phyloP scores from a whole-genome alignment of 2,797 vertebrate genomes.

The Rhinichthys osculus region DNA sequence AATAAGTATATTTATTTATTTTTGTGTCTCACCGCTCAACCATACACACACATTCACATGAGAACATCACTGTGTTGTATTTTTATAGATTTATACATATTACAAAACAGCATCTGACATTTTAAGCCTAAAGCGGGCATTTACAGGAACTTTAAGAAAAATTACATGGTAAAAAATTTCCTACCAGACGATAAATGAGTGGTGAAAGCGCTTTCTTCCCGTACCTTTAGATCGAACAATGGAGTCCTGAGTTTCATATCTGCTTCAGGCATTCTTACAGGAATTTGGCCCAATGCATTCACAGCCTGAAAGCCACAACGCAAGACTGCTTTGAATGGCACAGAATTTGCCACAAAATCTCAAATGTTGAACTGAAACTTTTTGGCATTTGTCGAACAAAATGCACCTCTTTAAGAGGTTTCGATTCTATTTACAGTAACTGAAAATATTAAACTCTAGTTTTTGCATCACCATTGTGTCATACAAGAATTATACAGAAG shows the following conservation, averaged over 20 bases:
- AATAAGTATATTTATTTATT: not conserved
- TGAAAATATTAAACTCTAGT: not conserved
- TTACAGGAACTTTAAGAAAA: slow-evolving; percentile 18
- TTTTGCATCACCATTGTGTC: not conserved
- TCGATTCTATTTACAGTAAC: not conserved
- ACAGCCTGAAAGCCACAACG: slow-evolving; percentile 66
- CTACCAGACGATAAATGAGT: not conserved
- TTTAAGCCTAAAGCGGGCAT: not conserved
- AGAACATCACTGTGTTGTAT: not conserved
- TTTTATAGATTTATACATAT: not conserved
- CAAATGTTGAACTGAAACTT: slow-evolving; percentile 19
- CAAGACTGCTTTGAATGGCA: not conserved
- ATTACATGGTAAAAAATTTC: not conserved
- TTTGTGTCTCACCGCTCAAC: not conserved
- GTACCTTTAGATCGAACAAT: slow-evolving; percentile 76
- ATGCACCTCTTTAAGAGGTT: not conserved
- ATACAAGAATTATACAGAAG: slow-evolving; percentile 1
- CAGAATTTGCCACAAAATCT: not conserved
- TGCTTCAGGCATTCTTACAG: slow-evolving; percentile 64
- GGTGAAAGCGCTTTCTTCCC: slow-evolving; percentile 19
- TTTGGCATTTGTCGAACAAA: not conserved
- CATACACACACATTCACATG: not conserved
- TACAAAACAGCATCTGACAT: not conserved
- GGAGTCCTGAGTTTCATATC: slow-evolving; percentile 67
- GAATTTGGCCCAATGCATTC: slow-evolving; percentile 55